These are phyloP conservation scores for Drosophila tanythrix DNA, from an alignment of 2,888 invertebrate genomes.

Conservation along the genomic window DNA sequence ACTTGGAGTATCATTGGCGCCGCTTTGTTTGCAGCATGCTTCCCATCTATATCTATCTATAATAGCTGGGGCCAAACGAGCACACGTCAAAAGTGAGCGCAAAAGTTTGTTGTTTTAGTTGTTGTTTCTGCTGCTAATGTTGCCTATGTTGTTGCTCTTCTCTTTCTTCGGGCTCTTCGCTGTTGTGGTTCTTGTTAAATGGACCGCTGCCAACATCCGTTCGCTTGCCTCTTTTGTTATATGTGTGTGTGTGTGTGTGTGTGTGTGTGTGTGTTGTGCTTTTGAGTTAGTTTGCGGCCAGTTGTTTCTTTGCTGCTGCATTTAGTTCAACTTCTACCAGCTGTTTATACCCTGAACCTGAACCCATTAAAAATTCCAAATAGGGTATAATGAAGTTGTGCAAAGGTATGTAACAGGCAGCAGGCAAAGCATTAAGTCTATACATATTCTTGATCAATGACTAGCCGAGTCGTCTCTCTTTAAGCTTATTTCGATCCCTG, in stretches of 20 bases:
- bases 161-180: background rate
- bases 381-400: background rate
- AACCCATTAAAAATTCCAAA: background rate
- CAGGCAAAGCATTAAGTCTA: background rate
- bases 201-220: slow-evolving; percentile 52
- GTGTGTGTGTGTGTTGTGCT: slow-evolving; percentile 47
- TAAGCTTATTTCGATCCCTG: background rate
- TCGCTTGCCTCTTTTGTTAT: slow-evolving; percentile 57
- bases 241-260: slow-evolving; percentile 11
- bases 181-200: slow-evolving; percentile 43
- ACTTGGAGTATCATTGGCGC: slow-evolving; percentile 53
- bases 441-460: background rate
- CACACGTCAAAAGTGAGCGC: slow-evolving; percentile 78
- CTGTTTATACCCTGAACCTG: slow-evolving; percentile 18
- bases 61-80: slow-evolving; percentile 50
- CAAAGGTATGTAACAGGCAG: background rate
- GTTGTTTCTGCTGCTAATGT: slow-evolving; percentile 21
- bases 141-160: slow-evolving; percentile 8
- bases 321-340: slow-evolving; percentile 40
- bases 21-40: slow-evolving; percentile 55
- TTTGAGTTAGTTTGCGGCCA: slow-evolving; percentile 64
- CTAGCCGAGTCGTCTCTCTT: background rate
- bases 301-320: slow-evolving; percentile 30
- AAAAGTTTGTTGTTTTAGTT: slow-evolving; percentile 66
- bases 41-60: slow-evolving; percentile 32